Percentiles rank a stretch among this genome's conserved stretches.
Evolutionary conservation across 2,888 invertebrate species (phyloP).

Genomic region (Tanaodytes sp.): DNA sequence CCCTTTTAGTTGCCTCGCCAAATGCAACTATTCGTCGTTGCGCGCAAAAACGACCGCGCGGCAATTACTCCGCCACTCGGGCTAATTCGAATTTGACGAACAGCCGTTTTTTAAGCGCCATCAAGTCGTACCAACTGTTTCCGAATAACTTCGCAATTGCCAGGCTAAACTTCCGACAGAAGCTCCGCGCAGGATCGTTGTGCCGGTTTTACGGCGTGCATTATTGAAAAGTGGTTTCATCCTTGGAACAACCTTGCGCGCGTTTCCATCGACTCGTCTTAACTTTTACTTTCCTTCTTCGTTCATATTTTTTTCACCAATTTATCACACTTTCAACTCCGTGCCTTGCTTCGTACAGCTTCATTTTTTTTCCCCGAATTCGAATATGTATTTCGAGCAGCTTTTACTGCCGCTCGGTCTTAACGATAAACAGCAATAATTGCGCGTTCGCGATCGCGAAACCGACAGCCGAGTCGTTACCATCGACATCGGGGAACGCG

Average conservation of each 20-base stretch:
- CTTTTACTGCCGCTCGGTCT: conserved; percentile 58
- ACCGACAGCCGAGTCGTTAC: conserved; percentile 60
- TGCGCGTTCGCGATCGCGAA: conserved; percentile 59
- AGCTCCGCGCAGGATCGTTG: too few species aligned
- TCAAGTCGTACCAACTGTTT: too few species aligned
- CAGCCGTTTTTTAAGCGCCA: too few species aligned
- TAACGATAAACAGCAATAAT: conserved; percentile 51
- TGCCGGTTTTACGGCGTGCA: conserved; percentile 13
- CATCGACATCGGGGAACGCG: conserved; percentile 59
- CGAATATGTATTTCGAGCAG: conserved; percentile 58
- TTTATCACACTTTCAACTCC: too few species aligned
- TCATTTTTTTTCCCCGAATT: conserved; percentile 23
- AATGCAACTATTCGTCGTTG: conserved; percentile 18
- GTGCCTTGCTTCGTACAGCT: too few species aligned
- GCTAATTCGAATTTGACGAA: too few species aligned
- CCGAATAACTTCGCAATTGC: too few species aligned
- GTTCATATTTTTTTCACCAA: too few species aligned
- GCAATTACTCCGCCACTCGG: too few species aligned
- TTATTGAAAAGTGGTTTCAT: conserved; percentile 33
- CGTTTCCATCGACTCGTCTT: too few species aligned
- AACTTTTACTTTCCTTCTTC: too few species aligned
- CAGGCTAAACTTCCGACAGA: too few species aligned
- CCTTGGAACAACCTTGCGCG: conserved; percentile 21
- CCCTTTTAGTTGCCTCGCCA: conserved; percentile 40
- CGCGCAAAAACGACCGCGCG: not conserved